These are phyloP conservation scores for Mastomys coucha DNA, from an alignment of 2,113 vertebrate species.

Conservation along the genomic window DNA sequence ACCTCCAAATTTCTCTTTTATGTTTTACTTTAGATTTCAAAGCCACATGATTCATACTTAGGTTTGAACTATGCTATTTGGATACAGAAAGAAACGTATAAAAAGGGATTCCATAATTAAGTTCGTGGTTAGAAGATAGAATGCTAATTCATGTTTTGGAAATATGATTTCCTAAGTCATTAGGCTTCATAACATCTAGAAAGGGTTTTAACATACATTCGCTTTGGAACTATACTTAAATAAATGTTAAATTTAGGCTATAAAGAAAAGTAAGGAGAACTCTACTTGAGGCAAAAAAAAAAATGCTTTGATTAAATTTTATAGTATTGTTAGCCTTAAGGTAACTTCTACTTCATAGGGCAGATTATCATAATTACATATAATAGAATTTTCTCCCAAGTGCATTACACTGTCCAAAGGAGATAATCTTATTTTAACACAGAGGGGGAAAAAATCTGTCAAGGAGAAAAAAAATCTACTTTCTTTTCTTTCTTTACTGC, in stretches of 20 bases:
- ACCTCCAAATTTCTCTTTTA: constrained; percentile 1
- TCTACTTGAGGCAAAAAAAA: constrained; percentile 37
- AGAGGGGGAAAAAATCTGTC: constrained; percentile 35
- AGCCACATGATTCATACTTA: constrained; percentile 26
- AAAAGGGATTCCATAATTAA: constrained; percentile 21
- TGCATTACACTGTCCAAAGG: constrained; percentile 38
- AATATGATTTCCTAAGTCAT: constrained; percentile 24
- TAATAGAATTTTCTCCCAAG: constrained; percentile 21
- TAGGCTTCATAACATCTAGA: constrained; percentile 40
- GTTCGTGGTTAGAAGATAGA: constrained; percentile 34
- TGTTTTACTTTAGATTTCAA: background rate
- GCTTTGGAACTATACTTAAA: constrained; percentile 17
- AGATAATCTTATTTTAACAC: constrained; percentile 64
- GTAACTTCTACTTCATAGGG: background rate
- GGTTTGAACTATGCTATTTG: background rate
- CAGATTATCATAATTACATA: background rate
- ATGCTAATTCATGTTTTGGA: background rate
- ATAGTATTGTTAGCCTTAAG: constrained; percentile 1
- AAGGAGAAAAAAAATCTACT: background rate
- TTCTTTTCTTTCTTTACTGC: constrained; percentile 54
- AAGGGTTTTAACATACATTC: constrained; percentile 45
- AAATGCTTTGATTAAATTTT: constrained; percentile 53
- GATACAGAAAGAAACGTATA: background rate
- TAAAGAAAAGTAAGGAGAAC: constrained; percentile 24
- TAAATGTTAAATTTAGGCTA: constrained; percentile 48